A percentile compares a stretch with the other conserved stretches of the same genome.
phyloP scores from a whole-genome alignment of 2,888 invertebrate species.

The Dysmachus trigonus region DNA sequence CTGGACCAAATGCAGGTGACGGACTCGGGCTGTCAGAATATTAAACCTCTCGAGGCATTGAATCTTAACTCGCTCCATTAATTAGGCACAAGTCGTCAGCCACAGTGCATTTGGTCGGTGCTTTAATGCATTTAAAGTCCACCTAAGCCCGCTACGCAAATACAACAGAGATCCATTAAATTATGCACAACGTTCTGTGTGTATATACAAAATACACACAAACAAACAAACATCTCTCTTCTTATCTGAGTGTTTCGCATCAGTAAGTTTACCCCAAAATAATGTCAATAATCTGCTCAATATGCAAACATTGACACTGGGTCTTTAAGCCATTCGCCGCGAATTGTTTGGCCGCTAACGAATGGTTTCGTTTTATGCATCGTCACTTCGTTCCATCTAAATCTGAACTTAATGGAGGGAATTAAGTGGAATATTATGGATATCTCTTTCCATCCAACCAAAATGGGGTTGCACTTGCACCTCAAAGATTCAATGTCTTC shows the following conservation, averaged over 20 bases:
- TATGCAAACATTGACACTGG: conserved; percentile 22
- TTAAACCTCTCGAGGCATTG: neutral
- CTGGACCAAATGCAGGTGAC: neutral
- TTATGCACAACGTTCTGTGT: neutral
- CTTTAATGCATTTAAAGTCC: neutral
- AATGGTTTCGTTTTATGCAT: neutral
- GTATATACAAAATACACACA: no score
- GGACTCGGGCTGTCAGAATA: neutral
- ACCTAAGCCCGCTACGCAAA: neutral
- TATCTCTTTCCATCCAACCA: neutral
- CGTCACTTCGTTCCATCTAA: neutral
- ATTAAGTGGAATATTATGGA: neutral
- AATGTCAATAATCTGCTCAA: conserved; percentile 10
- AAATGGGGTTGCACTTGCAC: neutral
- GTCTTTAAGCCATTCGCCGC: neutral
- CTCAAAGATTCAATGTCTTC: neutral
- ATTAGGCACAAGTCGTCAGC: neutral
- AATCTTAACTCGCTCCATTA: neutral
- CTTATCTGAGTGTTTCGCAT: conserved; percentile 12
- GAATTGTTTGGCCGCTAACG: neutral
- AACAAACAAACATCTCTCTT: neutral
- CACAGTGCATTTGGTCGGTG: neutral
- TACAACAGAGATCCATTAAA: neutral
- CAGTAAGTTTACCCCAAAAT: conserved; percentile 2
- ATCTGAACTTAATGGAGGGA: neutral